Base-by-base conservation (phyloP, 2,888 invertebrate genomes). In the Poecilobothrus nobilitatus region DNA sequence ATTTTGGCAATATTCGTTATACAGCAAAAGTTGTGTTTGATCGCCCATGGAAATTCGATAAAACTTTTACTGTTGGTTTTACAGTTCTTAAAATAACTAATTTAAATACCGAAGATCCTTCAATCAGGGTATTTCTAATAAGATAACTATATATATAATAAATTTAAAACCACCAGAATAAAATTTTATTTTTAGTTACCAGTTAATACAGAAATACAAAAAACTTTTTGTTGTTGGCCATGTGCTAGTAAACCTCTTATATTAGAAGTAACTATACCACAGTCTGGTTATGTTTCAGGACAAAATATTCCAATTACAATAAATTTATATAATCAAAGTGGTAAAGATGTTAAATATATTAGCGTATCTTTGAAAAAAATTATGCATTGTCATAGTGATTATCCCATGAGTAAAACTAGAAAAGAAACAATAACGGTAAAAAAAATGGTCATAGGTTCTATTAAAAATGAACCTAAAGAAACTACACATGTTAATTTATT, bases 11-110 rank as follows among this genome's bases (percentile, higher is more conserved):
- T 76, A 86, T 95, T 61, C 85, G 91, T 20, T 95, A 95, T 77
- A 87, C 88, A 8, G 86, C 92, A n/a, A 92, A 90, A 80, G 90
- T 91, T 1, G 88, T 86, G 0, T 83, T 94, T 20, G 92, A 94
- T 76, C 85, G 91, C 21, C 90, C 94, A 8, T 92, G 91, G 88
- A 91, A 91, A 76, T 90, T 91, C 77, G 92, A 94, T 80, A 89
- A 91, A 73, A 90, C 90, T 70, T 87, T 87, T 20, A 91, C 90
- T 78, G 86, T 86, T 75, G 88, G 89, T 1, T 93, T 95, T 76
- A 92, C 91, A 33, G 89, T 95, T 10, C 84, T 92, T 65, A 88
- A 90, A 72, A 85, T 89, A 5, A 83, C 93, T 73, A 93, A 94
- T 80, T 84, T 95, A 70, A 94, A 94, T 81, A 83, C 85, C 71